phyloP scores from a whole-genome alignment of 2,888 invertebrate species.

The Pasiphila rectangulata region DNA sequence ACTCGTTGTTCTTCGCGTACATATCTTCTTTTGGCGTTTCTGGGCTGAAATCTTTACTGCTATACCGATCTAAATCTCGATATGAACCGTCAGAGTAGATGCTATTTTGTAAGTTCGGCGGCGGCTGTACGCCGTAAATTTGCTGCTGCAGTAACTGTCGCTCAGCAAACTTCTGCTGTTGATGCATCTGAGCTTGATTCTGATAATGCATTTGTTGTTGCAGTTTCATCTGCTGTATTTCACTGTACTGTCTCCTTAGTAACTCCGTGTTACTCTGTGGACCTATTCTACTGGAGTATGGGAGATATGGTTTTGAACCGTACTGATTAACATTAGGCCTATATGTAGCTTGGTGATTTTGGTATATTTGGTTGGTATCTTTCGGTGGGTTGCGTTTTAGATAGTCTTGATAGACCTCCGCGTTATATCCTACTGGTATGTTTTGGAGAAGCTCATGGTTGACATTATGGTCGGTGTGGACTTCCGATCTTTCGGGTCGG shows the following conservation, averaged over 20 bases:
- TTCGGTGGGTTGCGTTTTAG: conserved; percentile 80
- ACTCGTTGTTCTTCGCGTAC: conserved; percentile 66
- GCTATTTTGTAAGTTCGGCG: conserved; percentile 74
- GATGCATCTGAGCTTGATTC: conserved; percentile 82
- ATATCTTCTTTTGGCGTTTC: conserved; percentile 62
- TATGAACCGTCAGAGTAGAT: conserved; percentile 74
- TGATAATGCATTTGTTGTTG: conserved; percentile 83
- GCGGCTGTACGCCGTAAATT: conserved; percentile 78
- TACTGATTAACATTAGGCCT: conserved; percentile 72
- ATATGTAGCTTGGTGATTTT: conserved; percentile 77
- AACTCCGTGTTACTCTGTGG: conserved; percentile 82
- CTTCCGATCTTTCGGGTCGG: conserved; percentile 65
- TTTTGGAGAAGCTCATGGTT: conserved; percentile 71
- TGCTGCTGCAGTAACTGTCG: conserved; percentile 82
- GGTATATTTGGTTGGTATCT: conserved; percentile 79
- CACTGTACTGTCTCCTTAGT: conserved; percentile 82
- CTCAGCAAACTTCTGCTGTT: conserved; percentile 83
- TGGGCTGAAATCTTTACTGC: conserved; percentile 69
- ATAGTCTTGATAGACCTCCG: conserved; percentile 80
- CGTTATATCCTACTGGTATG: conserved; percentile 78
- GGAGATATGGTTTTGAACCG: conserved; percentile 74
- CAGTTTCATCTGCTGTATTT: conserved; percentile 83
- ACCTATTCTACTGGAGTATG: conserved; percentile 75
- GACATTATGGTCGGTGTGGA: conserved; percentile 69
- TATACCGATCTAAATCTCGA: conserved; percentile 71